Conservation (phyloP, 2,888 invertebrate genomes). For the Cantharis flavilabris region DNA sequence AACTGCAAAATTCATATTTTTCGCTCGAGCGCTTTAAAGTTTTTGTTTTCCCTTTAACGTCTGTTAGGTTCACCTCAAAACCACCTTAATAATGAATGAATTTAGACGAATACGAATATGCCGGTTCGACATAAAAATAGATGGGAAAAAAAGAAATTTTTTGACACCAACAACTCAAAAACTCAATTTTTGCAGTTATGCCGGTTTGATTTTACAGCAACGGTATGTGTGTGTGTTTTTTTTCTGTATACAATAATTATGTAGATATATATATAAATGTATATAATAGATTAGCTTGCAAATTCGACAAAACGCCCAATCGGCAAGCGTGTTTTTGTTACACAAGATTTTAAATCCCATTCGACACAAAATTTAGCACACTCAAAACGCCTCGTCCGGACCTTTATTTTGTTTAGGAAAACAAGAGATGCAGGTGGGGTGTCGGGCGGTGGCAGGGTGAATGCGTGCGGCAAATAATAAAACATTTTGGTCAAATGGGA, state of each 20-base stretch:
- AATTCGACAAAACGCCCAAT: constrained; percentile 17
- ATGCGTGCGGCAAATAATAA: constrained; percentile 11
- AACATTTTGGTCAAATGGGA: constrained; percentile 26
- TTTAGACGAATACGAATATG: too few relatives aligned
- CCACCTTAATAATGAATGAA: too few relatives aligned
- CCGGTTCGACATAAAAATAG: too few relatives aligned
- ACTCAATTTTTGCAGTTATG: too few relatives aligned
- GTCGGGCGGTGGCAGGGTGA: not conserved
- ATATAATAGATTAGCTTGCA: constrained; percentile 8
- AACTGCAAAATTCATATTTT: too few relatives aligned
- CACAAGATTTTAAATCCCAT: constrained; percentile 44
- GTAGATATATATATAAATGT: constrained; percentile 3
- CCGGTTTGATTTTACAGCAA: too few relatives aligned
- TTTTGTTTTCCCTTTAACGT: too few relatives aligned
- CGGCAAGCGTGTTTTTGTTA: constrained; percentile 45
- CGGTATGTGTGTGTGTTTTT: not conserved
- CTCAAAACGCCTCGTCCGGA: not conserved
- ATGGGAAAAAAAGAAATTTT: too few relatives aligned
- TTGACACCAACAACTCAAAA: too few relatives aligned
- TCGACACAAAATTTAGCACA: constrained; percentile 29
- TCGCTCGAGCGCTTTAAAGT: too few relatives aligned
- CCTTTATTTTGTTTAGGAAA: not conserved
- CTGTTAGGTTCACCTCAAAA: too few relatives aligned
- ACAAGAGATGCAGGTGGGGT: not conserved
- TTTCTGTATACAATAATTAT: not conserved